Evolutionary conservation across 2,797 vertebrate species (phyloP).

Genomic region (Labroides dimidiatus): DNA sequence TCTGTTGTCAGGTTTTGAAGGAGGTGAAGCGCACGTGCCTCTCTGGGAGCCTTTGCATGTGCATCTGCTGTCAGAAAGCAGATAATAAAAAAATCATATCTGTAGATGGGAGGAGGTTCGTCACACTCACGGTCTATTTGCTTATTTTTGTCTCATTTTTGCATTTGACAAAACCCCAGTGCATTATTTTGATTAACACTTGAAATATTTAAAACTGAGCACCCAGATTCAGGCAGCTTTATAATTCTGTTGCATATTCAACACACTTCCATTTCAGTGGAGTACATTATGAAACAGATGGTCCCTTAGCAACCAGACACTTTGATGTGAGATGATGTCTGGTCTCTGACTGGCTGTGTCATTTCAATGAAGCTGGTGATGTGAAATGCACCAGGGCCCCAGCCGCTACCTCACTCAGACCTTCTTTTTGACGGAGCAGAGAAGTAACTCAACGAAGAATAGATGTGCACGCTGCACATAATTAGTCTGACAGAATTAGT

Average conservation of each 20-base stretch:
- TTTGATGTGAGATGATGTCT: conserved; percentile 80
- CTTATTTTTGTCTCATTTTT: conserved; percentile 51
- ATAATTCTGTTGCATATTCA: conserved; percentile 71
- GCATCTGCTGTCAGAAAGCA: conserved; percentile 39
- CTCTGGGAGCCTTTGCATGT: background rate
- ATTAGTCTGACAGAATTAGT: conserved; percentile 19
- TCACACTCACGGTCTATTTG: conserved; percentile 32
- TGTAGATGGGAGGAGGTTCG: conserved; percentile 12
- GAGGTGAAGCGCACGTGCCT: conserved; percentile 6
- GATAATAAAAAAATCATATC: conserved; percentile 29
- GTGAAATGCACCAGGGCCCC: conserved; percentile 53
- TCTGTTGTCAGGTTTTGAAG: conserved; percentile 14
- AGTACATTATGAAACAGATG: conserved; percentile 79
- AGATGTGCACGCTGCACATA: background rate
- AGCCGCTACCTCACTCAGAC: conserved; percentile 43
- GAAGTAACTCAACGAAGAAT: conserved; percentile 15
- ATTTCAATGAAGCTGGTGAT: conserved; percentile 68
- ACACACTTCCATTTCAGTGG: conserved; percentile 60
- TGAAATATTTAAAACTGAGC: conserved; percentile 61
- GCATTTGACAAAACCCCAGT: conserved; percentile 40
- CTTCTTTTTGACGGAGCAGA: conserved; percentile 36
- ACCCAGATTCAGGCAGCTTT: conserved; percentile 44
- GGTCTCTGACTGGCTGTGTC: conserved; percentile 66
- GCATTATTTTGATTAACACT: conserved; percentile 56
- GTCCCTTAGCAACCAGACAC: conserved; percentile 73